Percentiles rank a stretch among this genome's conserved stretches.
Evolutionary conservation across 2,888 invertebrate species (phyloP).

Genomic region (Melanostoma scalare): DNA sequence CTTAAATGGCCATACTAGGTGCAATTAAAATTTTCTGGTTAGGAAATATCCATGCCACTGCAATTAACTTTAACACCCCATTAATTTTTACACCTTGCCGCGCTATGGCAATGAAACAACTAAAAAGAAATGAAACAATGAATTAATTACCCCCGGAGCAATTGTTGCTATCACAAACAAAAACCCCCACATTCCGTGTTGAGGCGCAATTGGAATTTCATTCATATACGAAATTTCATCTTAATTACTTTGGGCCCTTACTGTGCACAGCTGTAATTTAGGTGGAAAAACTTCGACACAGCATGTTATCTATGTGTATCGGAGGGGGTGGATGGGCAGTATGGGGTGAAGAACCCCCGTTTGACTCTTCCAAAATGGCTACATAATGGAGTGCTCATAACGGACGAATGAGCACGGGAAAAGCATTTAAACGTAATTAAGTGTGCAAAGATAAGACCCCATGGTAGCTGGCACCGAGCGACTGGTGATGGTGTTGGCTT

Average conservation of each 20-base stretch:
- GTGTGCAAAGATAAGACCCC: slow-evolving; percentile 71
- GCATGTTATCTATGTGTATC: slow-evolving; percentile 60
- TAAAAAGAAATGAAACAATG: slow-evolving; percentile 70
- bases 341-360: slow-evolving; percentile 20
- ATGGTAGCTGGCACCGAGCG: slow-evolving; percentile 30
- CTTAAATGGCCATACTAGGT: slow-evolving; percentile 59
- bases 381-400: slow-evolving; percentile 73
- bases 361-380: slow-evolving; percentile 62
- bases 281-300: slow-evolving; percentile 64
- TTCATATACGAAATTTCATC: slow-evolving; percentile 72
- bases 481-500: not conserved
- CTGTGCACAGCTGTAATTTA: slow-evolving; percentile 57
- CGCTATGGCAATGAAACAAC: slow-evolving; percentile 26
- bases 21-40: slow-evolving; percentile 73
- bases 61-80: slow-evolving; percentile 73
- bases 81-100: slow-evolving; percentile 70
- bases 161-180: slow-evolving; percentile 63
- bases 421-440: slow-evolving; percentile 73
- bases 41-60: slow-evolving; percentile 71
- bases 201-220: slow-evolving; percentile 69
- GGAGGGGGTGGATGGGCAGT: slow-evolving; percentile 7
- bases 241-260: slow-evolving; percentile 68
- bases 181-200: slow-evolving; percentile 44
- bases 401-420: slow-evolving; percentile 72
- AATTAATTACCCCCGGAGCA: slow-evolving; percentile 71